Evolutionary conservation across 2,113 vertebrate species (phyloP).

Genomic region (Labeo catla): DNA sequence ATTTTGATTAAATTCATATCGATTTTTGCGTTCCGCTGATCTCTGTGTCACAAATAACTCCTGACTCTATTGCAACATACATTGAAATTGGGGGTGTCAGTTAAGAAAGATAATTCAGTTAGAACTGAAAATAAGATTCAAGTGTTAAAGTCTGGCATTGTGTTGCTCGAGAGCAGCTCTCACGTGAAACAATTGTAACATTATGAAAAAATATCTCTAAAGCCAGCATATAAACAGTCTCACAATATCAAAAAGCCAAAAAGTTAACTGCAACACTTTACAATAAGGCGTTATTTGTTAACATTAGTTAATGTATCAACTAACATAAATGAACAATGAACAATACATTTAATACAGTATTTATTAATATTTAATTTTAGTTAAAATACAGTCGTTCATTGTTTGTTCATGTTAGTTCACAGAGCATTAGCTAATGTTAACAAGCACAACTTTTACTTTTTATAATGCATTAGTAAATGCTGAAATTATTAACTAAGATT

Average conservation of each 20-base stretch:
- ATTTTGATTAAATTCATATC: conserved; percentile 50
- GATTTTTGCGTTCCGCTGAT: conserved; percentile 41
- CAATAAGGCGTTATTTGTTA: too few relatives aligned
- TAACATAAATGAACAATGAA: too few relatives aligned
- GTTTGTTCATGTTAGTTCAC: too few relatives aligned
- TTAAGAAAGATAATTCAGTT: conserved; percentile 2
- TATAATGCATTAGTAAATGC: too few relatives aligned
- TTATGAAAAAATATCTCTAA: not conserved
- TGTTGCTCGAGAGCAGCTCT: not conserved
- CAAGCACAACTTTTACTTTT: too few relatives aligned
- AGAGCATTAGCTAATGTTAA: too few relatives aligned
- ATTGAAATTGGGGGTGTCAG: conserved; percentile 13
- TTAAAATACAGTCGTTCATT: too few relatives aligned
- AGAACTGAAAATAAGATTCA: not conserved
- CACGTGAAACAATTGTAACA: not conserved
- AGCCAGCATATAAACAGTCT: not conserved
- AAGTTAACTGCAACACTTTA: not conserved
- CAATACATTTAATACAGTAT: too few relatives aligned
- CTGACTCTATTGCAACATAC: conserved; percentile 5
- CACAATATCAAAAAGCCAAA: not conserved
- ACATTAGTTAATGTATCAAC: too few relatives aligned
- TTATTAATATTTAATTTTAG: too few relatives aligned
- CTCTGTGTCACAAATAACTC: conserved; percentile 15
- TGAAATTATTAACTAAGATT: too few relatives aligned
- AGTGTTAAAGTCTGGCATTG: not conserved